Conservation (phyloP, 2,113 vertebrate genomes). For the Siniperca chuatsi region DNA sequence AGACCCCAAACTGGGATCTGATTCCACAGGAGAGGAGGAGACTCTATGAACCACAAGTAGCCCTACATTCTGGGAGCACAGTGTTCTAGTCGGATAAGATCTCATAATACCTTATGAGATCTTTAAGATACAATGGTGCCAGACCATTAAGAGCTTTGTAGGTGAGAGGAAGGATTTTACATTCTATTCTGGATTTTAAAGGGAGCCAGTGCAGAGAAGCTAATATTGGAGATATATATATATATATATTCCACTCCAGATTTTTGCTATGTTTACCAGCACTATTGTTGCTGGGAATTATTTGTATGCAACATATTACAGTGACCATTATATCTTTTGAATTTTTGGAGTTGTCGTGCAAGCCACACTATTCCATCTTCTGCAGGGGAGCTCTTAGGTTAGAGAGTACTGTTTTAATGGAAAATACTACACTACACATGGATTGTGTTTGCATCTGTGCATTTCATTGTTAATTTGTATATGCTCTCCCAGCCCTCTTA, state of each 20-base stretch:
- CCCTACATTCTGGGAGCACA: no score
- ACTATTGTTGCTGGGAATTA: not conserved
- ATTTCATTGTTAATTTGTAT: conserved; percentile 21
- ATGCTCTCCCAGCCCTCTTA: not conserved
- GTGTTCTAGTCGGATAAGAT: no score
- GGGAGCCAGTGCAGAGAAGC: no score
- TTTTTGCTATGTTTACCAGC: not conserved
- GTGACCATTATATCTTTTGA: not conserved
- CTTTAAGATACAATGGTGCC: no score
- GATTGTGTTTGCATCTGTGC: conserved; percentile 24
- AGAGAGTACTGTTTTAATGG: not conserved
- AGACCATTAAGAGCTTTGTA: no score
- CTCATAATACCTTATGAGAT: no score
- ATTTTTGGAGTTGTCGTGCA: not conserved
- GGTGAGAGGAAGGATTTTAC: no score
- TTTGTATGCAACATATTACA: not conserved
- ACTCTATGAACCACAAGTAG: no score
- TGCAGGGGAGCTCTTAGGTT: not conserved
- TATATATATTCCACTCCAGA: not conserved
- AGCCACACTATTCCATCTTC: not conserved
- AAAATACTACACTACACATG: not conserved
- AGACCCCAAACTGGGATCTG: no score
- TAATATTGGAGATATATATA: no score
- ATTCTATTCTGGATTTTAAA: no score
- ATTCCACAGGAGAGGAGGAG: no score